Evolutionary conservation across 2,888 invertebrate genomes (phyloP).

Genomic region (Arrhopalites spinosus): DNA sequence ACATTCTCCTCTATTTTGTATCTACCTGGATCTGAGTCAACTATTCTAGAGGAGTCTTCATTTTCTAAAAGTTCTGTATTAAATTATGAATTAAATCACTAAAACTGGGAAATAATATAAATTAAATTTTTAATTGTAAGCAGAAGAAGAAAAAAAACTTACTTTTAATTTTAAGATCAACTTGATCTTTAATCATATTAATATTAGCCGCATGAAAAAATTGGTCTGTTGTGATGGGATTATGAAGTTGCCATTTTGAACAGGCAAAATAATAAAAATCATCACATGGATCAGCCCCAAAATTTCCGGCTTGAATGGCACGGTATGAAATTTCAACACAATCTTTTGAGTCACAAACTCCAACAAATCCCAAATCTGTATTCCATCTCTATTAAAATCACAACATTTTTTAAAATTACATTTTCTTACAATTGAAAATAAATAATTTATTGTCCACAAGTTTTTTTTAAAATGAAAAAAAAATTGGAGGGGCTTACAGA

Average conservation of each 20-base stretch:
- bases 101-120: no score
- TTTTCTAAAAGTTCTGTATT: slow-evolving; percentile 34
- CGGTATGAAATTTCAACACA: slow-evolving; percentile 51
- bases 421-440: no score
- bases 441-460: no score
- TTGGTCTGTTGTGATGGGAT: slow-evolving; percentile 49
- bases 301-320: slow-evolving; percentile 46
- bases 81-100: not conserved
- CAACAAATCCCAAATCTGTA: slow-evolving; percentile 31
- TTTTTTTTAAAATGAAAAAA: no score
- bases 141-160: slow-evolving; percentile 34
- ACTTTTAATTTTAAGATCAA: slow-evolving; percentile 50
- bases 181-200: slow-evolving; percentile 49
- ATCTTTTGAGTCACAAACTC: slow-evolving; percentile 50
- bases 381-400: slow-evolving; percentile 10
- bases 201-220: slow-evolving; percentile 52
- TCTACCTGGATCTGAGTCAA: slow-evolving; percentile 20
- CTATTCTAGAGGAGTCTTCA: not conserved
- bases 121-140: no score
- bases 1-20: slow-evolving; percentile 23
- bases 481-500: slow-evolving; percentile 36
- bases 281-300: slow-evolving; percentile 50
- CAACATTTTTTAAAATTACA: no score
- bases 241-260: slow-evolving; percentile 58
- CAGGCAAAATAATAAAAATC: slow-evolving; percentile 54